Percentiles rank a stretch among this genome's conserved stretches.
phyloP scores from a whole-genome alignment of 2,113 vertebrate species.

The Poeciliopsis prolifica region DNA sequence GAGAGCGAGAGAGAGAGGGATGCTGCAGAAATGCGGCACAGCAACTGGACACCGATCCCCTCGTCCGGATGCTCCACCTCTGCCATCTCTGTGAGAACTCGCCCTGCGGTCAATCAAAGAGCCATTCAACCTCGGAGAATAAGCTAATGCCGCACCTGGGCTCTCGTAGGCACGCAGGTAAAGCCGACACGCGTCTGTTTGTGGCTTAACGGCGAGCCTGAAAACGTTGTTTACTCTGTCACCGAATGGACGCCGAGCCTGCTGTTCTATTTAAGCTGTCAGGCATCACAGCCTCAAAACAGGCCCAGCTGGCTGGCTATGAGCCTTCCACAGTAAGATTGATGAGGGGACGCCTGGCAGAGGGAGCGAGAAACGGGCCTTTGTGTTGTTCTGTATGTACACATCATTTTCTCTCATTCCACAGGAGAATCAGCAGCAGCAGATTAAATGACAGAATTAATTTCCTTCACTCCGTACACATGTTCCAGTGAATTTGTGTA shows the following conservation, averaged over 20 bases:
- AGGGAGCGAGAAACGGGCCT: conserved; percentile 43
- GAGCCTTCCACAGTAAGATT: conserved; percentile 55
- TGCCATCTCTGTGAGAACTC: conserved; percentile 35
- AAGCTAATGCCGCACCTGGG: conserved; percentile 55
- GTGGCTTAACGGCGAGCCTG: conserved; percentile 18
- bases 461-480: conserved; percentile 61
- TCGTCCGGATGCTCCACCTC: neutral
- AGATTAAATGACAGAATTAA: conserved; percentile 75
- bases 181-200: conserved; percentile 25
- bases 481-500: conserved; percentile 51
- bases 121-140: conserved; percentile 45
- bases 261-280: conserved; percentile 68
- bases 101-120: conserved; percentile 60
- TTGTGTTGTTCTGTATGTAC: conserved; percentile 60
- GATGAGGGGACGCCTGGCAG: conserved; percentile 61
- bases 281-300: conserved; percentile 49
- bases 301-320: conserved; percentile 59
- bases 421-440: conserved; percentile 55
- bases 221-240: conserved; percentile 53
- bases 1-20: neutral
- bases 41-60: neutral
- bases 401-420: conserved; percentile 64
- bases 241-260: conserved; percentile 53
- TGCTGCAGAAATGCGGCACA: neutral
- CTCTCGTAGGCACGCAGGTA: conserved; percentile 33